Conservation (phyloP, 1,140 invertebrate species). For the Saccostrea cuccullata region DNA sequence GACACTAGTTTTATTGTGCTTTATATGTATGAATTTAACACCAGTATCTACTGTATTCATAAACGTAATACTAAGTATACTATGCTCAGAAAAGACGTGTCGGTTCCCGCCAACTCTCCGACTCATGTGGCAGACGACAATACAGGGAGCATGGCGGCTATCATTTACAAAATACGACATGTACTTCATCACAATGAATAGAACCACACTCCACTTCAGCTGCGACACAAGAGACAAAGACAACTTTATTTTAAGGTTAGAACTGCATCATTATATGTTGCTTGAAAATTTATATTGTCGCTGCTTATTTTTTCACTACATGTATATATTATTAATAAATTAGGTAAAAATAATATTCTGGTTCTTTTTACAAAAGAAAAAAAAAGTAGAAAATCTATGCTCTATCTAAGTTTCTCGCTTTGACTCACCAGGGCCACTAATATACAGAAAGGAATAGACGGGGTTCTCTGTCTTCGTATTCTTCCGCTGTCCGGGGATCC, state of each 20-base stretch:
- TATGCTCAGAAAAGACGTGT: not conserved
- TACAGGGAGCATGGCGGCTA: not conserved
- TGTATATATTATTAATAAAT: no score
- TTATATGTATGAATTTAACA: not conserved
- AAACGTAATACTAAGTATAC: not conserved
- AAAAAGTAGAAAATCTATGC: no score
- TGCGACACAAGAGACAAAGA: not conserved
- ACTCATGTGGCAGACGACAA: constrained; percentile 19
- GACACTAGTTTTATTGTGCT: no score
- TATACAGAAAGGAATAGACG: not conserved
- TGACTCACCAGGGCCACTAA: not conserved
- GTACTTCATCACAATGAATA: not conserved
- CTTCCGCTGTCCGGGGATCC: not conserved
- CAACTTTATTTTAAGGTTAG: not conserved
- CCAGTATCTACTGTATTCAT: not conserved
- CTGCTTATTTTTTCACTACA: no score
- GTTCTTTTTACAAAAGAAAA: no score
- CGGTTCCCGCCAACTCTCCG: not conserved
- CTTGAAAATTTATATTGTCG: no score
- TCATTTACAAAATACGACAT: constrained; percentile 19
- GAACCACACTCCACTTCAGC: not conserved
- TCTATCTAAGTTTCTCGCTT: no score
- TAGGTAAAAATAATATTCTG: no score
- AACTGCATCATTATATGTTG: not conserved
- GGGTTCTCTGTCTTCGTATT: not conserved